Base-by-base conservation (phyloP, 2,888 invertebrate species). In the Andrena camellia region DNA sequence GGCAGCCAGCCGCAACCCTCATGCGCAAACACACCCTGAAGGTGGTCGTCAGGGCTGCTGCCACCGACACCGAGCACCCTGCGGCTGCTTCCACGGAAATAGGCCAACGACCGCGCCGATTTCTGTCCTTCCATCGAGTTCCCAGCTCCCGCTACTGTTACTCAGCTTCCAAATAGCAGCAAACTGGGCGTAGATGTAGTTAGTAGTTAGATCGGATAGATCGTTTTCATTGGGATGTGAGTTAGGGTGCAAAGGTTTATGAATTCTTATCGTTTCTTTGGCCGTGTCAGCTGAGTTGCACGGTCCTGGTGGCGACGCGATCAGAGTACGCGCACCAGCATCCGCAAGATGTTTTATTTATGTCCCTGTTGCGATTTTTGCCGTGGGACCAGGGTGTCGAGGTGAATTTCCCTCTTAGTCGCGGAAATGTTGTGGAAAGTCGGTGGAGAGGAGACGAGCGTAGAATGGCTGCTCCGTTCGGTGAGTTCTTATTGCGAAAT, bases 21-120 rank as follows among this genome's bases (percentile, higher is more conserved):
- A 89, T 88, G 90, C 90, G 90, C 90, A 88, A 88, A 88, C 89
- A 89, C 88, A 88, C 88, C 88, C 88, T 82, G 73, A 62, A 54
- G 13, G 26, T 13, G 8, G 31, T 2, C n/a, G 4, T 5, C 87
- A 88, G 79, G 84, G 54, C 20, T 50, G 89, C 64, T 13, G n/a
- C 6, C 0, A 0, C 0, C 10, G n/a, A n/a, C 0, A 0, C 5
- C 17, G 2, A 17, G 33, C 6, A 5, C 76, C 83, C 66, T 13
- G 50, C 3, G 48, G 0, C 0, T 20, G 1, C 0, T 8, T 0
- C 20, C 2, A n/a, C 2, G 64, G 54, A 83, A 77, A 77, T 77
- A 72, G 83, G 77, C 71, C 83, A 83, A 82, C 76, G 71, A 82
- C 62, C 76, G 71, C 59, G 20, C 2, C 29, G 0, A 29, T 23